A percentile compares a stretch with the other conserved stretches of the same genome.
Evolutionary conservation across 2,888 invertebrate genomes (phyloP).

Genomic region (Dugesia japonica): DNA sequence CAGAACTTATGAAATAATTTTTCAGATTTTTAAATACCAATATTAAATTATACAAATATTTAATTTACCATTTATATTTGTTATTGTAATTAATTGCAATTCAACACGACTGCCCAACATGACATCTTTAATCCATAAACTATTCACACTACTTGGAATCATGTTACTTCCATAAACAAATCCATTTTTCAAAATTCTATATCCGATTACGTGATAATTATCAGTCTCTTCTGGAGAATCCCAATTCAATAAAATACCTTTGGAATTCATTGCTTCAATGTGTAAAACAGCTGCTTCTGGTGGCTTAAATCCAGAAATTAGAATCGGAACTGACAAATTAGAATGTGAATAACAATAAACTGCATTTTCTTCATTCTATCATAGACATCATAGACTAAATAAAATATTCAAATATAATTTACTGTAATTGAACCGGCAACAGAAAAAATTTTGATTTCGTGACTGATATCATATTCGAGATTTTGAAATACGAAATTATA

Average conservation of each 20-base stretch:
- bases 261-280: conserved; percentile 43
- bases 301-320: conserved; percentile 44
- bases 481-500: conserved; percentile 14
- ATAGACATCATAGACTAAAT: neutral
- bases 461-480: neutral
- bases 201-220: conserved; percentile 46
- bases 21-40: too few relatives aligned
- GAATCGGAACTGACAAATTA: conserved; percentile 40
- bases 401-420: neutral
- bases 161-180: conserved; percentile 43
- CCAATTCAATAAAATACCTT: conserved; percentile 47
- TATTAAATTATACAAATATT: too few relatives aligned
- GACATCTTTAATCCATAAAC: conserved; percentile 43
- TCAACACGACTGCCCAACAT: conserved; percentile 43
- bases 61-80: conserved; percentile 34
- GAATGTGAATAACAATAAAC: conserved; percentile 8
- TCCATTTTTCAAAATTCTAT: conserved; percentile 46
- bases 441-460: neutral
- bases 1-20: too few relatives aligned
- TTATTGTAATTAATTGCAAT: conserved; percentile 46
- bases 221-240: conserved; percentile 45
- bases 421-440: neutral
- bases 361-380: neutral
- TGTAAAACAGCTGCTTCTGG: conserved; percentile 45
- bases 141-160: conserved; percentile 44